phyloP scores from a whole-genome alignment of 2,113 vertebrate genomes.

The Melierax canorus region DNA sequence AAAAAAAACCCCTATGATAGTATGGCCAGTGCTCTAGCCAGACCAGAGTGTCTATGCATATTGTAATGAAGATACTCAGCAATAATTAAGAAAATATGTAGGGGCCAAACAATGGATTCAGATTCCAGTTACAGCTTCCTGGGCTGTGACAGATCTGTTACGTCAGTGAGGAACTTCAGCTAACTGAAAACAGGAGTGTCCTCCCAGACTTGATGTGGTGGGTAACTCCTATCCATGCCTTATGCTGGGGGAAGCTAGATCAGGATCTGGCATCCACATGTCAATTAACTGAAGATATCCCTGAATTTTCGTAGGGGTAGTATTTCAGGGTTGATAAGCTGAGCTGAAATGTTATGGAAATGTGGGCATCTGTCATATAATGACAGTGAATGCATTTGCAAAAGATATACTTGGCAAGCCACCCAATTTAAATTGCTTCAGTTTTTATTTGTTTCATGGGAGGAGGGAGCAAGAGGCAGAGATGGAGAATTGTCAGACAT shows the following conservation, averaged over 20 bases:
- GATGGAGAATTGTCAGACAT: neutral
- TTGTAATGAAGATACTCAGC: neutral
- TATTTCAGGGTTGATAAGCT: neutral
- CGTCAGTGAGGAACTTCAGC: neutral
- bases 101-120: neutral
- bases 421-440: slow-evolving; percentile 2
- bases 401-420: neutral
- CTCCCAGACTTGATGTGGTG: neutral
- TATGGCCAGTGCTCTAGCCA: neutral
- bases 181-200: neutral
- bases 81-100: neutral
- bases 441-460: neutral
- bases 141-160: neutral
- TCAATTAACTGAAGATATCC: neutral
- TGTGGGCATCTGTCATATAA: neutral
- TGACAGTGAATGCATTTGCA: neutral
- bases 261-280: neutral
- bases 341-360: neutral
- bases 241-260: neutral
- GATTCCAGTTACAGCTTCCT: neutral
- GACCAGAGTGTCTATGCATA: neutral
- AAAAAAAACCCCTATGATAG: rapidly evolving
- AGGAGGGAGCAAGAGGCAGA: neutral
- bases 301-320: neutral
- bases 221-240: rapidly evolving